A percentile compares a stretch with the other conserved stretches of the same genome.
These are phyloP conservation scores for Drosophila carrolli DNA, from an alignment of 1,140 invertebrate species.

Conservation along the genomic window DNA sequence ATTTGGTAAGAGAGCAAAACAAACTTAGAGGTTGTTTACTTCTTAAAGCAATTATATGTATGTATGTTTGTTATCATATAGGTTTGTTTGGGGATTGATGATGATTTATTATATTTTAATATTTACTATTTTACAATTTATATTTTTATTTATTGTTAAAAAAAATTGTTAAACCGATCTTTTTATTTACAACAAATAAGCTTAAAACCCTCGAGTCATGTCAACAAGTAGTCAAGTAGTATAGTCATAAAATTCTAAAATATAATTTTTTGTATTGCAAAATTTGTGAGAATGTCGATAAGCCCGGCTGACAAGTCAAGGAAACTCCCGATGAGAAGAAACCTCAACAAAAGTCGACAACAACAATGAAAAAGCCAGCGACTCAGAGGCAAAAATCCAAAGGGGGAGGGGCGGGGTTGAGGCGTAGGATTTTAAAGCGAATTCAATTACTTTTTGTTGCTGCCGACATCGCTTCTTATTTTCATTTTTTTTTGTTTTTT, in stretches of 20 bases:
- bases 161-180: no score
- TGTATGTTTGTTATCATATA: neutral
- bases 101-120: neutral
- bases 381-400: slow-evolving; percentile 1
- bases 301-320: slow-evolving; percentile 39
- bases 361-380: slow-evolving; percentile 26
- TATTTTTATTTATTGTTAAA: no score
- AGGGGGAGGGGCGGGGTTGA: neutral
- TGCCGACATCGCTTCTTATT: slow-evolving; percentile 30
- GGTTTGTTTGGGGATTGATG: neutral
- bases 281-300: slow-evolving; percentile 15
- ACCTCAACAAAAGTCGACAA: slow-evolving; percentile 39
- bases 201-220: neutral
- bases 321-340: slow-evolving; percentile 49
- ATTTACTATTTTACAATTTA: no score
- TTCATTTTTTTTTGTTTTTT: slow-evolving; percentile 44
- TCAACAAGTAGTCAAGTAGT: slow-evolving; percentile 18
- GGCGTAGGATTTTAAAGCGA: slow-evolving; percentile 77
- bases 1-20: no score
- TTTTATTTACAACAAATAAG: no score
- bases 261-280: slow-evolving; percentile 22
- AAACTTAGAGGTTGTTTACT: no score
- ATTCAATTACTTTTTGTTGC: slow-evolving; percentile 82
- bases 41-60: no score
- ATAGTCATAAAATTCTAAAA: slow-evolving; percentile 11